Base-by-base conservation (phyloP, 2,797 vertebrate species). In the Centroberyx gerrardi region DNA sequence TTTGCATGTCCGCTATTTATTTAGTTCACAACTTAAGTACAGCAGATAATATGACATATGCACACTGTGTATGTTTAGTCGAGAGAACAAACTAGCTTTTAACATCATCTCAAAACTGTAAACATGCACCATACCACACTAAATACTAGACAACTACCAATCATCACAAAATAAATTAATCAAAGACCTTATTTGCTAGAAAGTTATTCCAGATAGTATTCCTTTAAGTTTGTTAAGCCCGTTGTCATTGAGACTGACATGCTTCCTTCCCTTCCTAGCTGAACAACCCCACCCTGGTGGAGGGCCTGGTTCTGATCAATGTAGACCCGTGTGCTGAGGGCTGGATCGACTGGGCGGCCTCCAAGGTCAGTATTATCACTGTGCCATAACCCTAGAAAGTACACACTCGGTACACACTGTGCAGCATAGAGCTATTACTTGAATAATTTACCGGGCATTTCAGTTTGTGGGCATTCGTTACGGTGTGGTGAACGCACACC, bases 331-430 rank as follows among this genome's bases (percentile, higher is more conserved):
- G 98, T 63, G 97, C 98, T 44, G 98, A 99, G 91, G 98, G 98
- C 76, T 99, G 98, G 98, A 99, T 99, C 31, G 98, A 99, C 91
- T 99, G 98, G 98, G 98, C 97, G 48, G 97, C 97, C 75, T 97
- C 97, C 72, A 99, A 99, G 95, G 98, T 98, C 62, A 63, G 90
- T 68, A 17, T 65, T 15, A 42, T 29, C 42, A 0, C 22, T 17
- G 29, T 33, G 3, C 22, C 22, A 2, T 33, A 22, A 54, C 54
- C 49, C 63, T 58, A 38, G 38, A 58, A 18, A 51, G 31, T 22
- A 22, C 22, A 31, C 44, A 22, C 13, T 40, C 18, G 3, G 15
- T 4, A 8, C 28, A 22, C 22, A 5, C 9, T 22, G 38, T 51
- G 12, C 33, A 44, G 22, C 40, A 42, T 2, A 8, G 18, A 42